Percentiles rank a stretch among this genome's conserved stretches.
These are phyloP conservation scores for Syngnathus floridae DNA, from an alignment of 2,113 vertebrate species.

Conservation along the genomic window DNA sequence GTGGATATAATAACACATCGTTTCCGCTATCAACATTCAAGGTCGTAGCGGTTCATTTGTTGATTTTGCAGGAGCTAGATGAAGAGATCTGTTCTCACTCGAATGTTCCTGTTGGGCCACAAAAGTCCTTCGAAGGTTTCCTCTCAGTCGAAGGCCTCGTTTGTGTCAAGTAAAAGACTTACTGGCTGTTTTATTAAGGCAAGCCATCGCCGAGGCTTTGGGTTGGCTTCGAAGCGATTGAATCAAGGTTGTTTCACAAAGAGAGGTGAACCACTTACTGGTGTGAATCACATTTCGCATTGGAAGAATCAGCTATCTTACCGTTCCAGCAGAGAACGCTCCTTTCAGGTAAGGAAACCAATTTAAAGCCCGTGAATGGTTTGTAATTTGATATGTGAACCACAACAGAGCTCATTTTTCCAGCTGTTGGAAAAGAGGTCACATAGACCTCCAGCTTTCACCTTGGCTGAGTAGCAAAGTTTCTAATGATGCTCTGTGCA, in stretches of 20 bases:
- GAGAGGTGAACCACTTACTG: neutral
- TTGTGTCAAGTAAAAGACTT: neutral
- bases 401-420: neutral
- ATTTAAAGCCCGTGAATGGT: neutral
- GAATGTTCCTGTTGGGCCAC: neutral
- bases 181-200: neutral
- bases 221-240: neutral
- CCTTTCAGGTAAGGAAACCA: neutral
- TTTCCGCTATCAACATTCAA: neutral
- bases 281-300: neutral
- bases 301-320: neutral
- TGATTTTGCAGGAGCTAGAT: neutral
- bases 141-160: neutral
- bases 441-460: neutral
- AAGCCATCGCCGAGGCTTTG: neutral
- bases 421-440: neutral
- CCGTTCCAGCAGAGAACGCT: neutral
- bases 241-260: neutral
- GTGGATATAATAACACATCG: neutral
- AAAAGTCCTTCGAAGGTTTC: neutral
- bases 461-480: neutral
- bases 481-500: neutral
- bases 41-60: neutral
- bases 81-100: neutral
- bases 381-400: conserved; percentile 7